Base-by-base conservation (phyloP, 2,888 invertebrate species). In the Tinea semifulvella region DNA sequence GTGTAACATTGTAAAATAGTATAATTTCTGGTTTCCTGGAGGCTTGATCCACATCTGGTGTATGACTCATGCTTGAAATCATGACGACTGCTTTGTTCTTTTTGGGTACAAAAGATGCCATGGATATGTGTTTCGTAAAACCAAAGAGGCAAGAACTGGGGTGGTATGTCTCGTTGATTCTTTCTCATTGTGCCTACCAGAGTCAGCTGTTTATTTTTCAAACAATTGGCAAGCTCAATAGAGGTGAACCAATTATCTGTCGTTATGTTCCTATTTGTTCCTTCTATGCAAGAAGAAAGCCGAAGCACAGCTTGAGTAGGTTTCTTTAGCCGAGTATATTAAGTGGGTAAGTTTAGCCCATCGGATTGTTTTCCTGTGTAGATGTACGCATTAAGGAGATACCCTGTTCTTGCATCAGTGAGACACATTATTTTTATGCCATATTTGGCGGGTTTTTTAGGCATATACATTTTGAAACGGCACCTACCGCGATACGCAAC, bases 241-340 rank as follows among this genome's bases (percentile, higher is more conserved):
- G 55, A 55, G 27, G 47, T 53, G 44, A 55, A 56, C 55, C 55
- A 54, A 47, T 55, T 55, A 43, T 49, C 50, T 13, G 43, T 46
- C 11, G 51, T 53, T 6, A 50, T 40, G 36, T 52, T 52, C 22
- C 49, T 26, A 13, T 49, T 50, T 10, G 48, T 40, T 14, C 35
- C 43, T 45, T 38, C 49, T 8, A 47, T 49, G 10, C 47, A 42
- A 13, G 47, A 14, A 51, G n/a, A 42, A 27, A 51, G 48, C 14
- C 48, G 46, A 44, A 49, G 14, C 6, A 50, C 48, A n/a, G 48
- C 46, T 16, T 49, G 49, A 25, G 48, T 48, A 5, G 51, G 47
- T 43, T 49, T 49, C 22, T 35, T 43, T 31, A 46, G 22, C 20
- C 42, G 43, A 11, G 47, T 17, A 17, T 46, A 36, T 48, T 49